Percentiles rank a stretch among this genome's conserved stretches.
phyloP scores from a whole-genome alignment of 2,888 invertebrate genomes.

The Epinotia ramella region DNA sequence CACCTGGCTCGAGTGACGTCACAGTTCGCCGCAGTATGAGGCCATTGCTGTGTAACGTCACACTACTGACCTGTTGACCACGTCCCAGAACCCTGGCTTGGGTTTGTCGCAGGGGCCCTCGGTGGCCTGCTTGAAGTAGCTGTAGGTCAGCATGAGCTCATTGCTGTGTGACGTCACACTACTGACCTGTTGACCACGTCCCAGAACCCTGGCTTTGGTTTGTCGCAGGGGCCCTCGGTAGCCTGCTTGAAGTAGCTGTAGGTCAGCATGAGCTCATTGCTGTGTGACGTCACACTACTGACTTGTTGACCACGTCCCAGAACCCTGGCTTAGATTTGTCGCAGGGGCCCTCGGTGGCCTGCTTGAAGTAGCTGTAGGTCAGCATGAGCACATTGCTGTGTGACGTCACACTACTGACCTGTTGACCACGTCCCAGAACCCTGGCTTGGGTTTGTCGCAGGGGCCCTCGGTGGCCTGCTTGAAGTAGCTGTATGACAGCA shows the following conservation, averaged over 20 bases:
- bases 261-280: conserved; percentile 95
- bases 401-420: conserved; percentile 69
- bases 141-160: conserved; percentile 96
- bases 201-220: conserved; percentile 94
- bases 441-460: conserved; percentile 91
- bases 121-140: conserved; percentile 97
- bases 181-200: conserved; percentile 91
- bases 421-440: conserved; percentile 96
- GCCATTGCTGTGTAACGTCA: background rate
- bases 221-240: conserved; percentile 93
- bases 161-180: conserved; percentile 83
- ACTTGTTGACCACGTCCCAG: conserved; percentile 95
- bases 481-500: conserved; percentile 97
- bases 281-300: conserved; percentile 60
- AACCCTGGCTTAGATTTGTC: conserved; percentile 92
- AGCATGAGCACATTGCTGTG: conserved; percentile 95
- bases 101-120: conserved; percentile 92
- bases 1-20: too few species aligned
- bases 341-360: conserved; percentile 96
- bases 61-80: conserved; percentile 88
- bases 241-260: conserved; percentile 98
- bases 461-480: conserved; percentile 97
- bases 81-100: conserved; percentile 96
- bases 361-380: conserved; percentile 96
- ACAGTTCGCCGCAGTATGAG: too few species aligned